Evolutionary conservation across 2,888 invertebrate species (phyloP).

Genomic region (Pristionchus fissidentatus): DNA sequence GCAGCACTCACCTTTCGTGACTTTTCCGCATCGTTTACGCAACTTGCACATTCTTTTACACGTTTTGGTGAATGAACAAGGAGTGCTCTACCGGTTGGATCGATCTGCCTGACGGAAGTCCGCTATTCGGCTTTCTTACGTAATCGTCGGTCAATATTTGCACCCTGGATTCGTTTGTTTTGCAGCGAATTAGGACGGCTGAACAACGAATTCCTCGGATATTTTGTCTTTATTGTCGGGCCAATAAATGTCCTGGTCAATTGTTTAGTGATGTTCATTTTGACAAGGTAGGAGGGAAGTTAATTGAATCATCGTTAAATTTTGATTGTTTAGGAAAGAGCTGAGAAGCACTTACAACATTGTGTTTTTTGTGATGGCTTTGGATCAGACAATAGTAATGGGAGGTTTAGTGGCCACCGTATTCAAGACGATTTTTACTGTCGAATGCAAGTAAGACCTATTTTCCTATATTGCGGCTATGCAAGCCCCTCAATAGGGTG

Average conservation of each 20-base stretch:
- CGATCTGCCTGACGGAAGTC: no score
- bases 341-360: neutral
- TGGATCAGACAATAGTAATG: neutral
- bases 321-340: neutral
- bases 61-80: no score
- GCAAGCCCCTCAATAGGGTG: no score
- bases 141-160: no score
- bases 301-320: neutral
- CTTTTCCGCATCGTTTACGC: no score
- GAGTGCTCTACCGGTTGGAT: no score
- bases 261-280: conserved; percentile 4
- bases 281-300: conserved; percentile 12
- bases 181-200: no score
- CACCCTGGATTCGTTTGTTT: no score
- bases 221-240: neutral
- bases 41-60: no score
- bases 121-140: no score
- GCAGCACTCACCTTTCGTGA: no score
- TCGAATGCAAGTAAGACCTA: neutral
- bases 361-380: neutral
- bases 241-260: neutral
- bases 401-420: neutral
- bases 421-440: neutral
- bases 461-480: no score
- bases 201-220: neutral